phyloP scores from a whole-genome alignment of 2,113 vertebrate genomes.

The Toxotes chatareus region DNA sequence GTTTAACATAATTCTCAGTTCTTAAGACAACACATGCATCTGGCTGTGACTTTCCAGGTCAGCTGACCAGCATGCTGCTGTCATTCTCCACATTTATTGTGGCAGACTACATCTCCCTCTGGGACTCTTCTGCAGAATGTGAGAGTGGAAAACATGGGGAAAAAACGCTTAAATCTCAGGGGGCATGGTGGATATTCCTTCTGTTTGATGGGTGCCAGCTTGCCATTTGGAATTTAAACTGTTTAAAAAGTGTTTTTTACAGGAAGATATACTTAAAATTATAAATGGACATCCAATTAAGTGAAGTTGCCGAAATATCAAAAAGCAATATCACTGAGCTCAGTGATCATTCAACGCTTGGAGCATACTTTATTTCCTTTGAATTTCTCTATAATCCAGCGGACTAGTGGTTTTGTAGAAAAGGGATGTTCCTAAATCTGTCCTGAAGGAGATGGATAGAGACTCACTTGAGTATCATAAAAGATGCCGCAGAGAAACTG shows the following conservation, averaged over 20 bases:
- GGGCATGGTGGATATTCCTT: slow-evolving; percentile 26
- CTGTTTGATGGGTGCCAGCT: not conserved
- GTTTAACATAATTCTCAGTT: slow-evolving; percentile 3
- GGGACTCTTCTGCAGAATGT: slow-evolving; percentile 30
- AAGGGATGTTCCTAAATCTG: slow-evolving; percentile 68
- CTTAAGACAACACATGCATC: slow-evolving; percentile 23
- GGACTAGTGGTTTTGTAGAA: slow-evolving; percentile 51
- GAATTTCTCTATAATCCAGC: slow-evolving; percentile 36
- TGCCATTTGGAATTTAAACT: slow-evolving; percentile 30
- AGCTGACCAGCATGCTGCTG: slow-evolving; percentile 46
- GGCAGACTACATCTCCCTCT: slow-evolving; percentile 33
- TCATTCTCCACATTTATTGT: slow-evolving; percentile 48
- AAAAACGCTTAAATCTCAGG: slow-evolving; percentile 15
- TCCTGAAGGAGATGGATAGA: slow-evolving; percentile 68
- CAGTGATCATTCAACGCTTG: slow-evolving; percentile 42
- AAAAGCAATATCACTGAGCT: slow-evolving; percentile 28
- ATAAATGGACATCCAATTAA: slow-evolving; percentile 42
- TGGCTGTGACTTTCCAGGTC: slow-evolving; percentile 51
- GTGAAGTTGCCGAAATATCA: slow-evolving; percentile 16
- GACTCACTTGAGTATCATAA: slow-evolving; percentile 69
- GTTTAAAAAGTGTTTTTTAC: slow-evolving; percentile 37
- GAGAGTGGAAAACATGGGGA: slow-evolving; percentile 20
- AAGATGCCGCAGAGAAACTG: slow-evolving; percentile 65
- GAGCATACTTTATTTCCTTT: slow-evolving; percentile 29
- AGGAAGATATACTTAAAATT: not conserved